Base-by-base conservation (phyloP, 2,797 vertebrate genomes). In the Hyperoplus immaculatus region DNA sequence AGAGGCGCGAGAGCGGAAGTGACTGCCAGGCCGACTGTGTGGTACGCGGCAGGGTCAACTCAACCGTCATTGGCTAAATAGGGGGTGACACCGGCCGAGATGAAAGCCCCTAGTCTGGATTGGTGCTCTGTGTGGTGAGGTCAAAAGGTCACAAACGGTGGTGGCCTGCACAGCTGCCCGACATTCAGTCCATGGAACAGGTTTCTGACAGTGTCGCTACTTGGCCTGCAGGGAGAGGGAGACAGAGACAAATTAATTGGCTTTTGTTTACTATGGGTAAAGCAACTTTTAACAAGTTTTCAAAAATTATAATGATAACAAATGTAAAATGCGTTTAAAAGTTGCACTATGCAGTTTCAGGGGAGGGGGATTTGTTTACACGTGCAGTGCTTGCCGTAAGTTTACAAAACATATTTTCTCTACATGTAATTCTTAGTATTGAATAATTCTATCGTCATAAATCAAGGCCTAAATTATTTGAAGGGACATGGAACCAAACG, bases 181-280 rank as follows among this genome's bases (percentile, higher is more conserved):
- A 81, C 69, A 63, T 90, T 89, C 78, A 71, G 86, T 81, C 74
- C 64, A 5, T 46, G 75, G 45, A 82, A 62, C 78, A 21, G 77
- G 75, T 74, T 82, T 58, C 70, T 74, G 85, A 93, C 91, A 94
- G 89, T 93, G 94, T 83, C 92, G 91, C 69, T 90, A 73, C 89
- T 92, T 93, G 75, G 87, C 83, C 94, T 95, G 89, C 15, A 29
- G 77, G 73, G 42, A 88, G 63, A 78, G 7, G 61, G 47, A 16
- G 36, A 80, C 16, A 29, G 39, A 66, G 11, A 36, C 5, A 36
- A 4, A n/a, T 51, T 50, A 5, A 54, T 3, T 54, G 47, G 18
- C 14, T 46, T 57, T 54, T 1, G 39, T 57, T 62, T 3, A n/a
- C 8, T 43, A 11, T n/a, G 43, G 38, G 36, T 3, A 12, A 11